These are phyloP conservation scores for Pomacea canaliculata DNA, from an alignment of 2,888 invertebrate species.

Conservation along the genomic window DNA sequence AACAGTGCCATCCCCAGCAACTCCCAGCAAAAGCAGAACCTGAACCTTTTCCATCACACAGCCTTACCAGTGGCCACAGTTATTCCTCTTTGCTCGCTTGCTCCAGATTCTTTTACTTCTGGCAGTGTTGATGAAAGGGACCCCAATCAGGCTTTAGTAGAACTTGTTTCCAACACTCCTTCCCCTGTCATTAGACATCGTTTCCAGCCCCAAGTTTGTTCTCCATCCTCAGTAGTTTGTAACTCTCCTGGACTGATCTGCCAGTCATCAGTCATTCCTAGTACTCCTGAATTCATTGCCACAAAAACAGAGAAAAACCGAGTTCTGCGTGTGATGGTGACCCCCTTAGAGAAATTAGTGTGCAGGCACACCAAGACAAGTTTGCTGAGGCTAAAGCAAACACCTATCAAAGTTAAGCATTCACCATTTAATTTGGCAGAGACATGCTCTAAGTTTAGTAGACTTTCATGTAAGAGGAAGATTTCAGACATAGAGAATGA, in stretches of 20 bases:
- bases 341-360: conserved; percentile 42
- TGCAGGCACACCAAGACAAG: conserved; percentile 57
- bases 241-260: not conserved
- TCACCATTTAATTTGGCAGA: not conserved
- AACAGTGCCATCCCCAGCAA: not conserved
- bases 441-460: no score
- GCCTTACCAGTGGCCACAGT: not conserved
- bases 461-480: conserved; percentile 16
- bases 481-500: conserved; percentile 26
- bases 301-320: conserved; percentile 32
- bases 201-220: no score
- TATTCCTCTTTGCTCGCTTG: not conserved
- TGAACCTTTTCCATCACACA: not conserved
- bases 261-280: not conserved
- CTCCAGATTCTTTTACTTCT: not conserved
- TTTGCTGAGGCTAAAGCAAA: conserved; percentile 50
- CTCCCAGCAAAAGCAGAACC: not conserved
- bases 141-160: no score
- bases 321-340: conserved; percentile 48
- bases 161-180: not conserved
- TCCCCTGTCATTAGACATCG: not conserved
- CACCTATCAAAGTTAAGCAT: conserved; percentile 39
- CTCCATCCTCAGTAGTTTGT: not conserved
- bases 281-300: conserved; percentile 25
- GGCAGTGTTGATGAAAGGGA: not conserved